phyloP scores from a whole-genome alignment of 2,113 vertebrate species.

The Odontophorus gujanensis region DNA sequence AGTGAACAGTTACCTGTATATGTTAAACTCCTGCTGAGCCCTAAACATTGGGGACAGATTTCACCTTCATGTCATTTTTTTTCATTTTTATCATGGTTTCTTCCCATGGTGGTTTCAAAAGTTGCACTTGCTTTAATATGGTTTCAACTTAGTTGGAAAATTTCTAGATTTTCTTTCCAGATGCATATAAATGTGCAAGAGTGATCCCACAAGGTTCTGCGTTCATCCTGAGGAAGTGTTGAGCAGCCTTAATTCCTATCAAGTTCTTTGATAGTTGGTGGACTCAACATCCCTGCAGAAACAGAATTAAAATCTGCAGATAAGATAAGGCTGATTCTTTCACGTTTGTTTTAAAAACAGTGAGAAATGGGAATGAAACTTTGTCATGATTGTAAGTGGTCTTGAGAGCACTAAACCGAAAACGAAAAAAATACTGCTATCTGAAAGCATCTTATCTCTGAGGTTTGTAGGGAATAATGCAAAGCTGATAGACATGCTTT shows the following conservation, averaged over 20 bases:
- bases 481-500: background rate
- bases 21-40: background rate
- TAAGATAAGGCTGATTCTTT: background rate
- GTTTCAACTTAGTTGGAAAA: background rate
- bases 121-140: background rate
- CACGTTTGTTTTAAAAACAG: slow-evolving; percentile 11
- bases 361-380: slow-evolving; percentile 10
- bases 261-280: background rate
- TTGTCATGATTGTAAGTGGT: background rate
- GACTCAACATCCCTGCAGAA: background rate
- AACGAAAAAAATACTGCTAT: background rate
- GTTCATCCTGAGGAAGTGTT: background rate
- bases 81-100: background rate
- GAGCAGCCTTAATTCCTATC: background rate
- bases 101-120: background rate
- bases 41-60: background rate
- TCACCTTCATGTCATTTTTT: background rate
- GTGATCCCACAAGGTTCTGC: background rate
- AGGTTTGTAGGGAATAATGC: background rate
- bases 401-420: background rate
- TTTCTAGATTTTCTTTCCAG: background rate
- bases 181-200: background rate
- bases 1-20: background rate
- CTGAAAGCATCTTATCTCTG: background rate
- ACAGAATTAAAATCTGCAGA: background rate